phyloP scores from a whole-genome alignment of 2,888 invertebrate genomes.

The Perizoma flavofasciatum region DNA sequence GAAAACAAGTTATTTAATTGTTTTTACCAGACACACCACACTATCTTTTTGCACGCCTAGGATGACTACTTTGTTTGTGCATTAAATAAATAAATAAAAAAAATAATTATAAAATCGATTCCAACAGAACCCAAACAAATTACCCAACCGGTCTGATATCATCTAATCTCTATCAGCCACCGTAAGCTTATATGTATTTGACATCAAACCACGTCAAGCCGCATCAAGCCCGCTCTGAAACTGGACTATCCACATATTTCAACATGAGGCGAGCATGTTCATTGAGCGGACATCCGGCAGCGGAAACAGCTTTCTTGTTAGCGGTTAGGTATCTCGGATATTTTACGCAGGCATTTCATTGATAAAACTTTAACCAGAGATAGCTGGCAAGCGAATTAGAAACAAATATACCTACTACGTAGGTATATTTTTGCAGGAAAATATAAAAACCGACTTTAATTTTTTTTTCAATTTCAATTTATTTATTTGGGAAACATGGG shows the following conservation, averaged over 20 bases:
- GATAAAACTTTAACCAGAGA: too few relatives aligned
- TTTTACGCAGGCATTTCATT: background rate
- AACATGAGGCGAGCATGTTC: slow-evolving; percentile 11
- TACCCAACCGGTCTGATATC: slow-evolving; percentile 20
- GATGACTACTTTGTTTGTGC: too few relatives aligned
- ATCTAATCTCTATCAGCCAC: slow-evolving; percentile 33
- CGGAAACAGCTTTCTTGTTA: slow-evolving; percentile 17
- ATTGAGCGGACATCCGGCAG: slow-evolving; percentile 19
- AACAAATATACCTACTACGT: background rate
- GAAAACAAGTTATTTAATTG: too few relatives aligned
- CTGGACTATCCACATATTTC: slow-evolving; percentile 31
- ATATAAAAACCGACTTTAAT: too few relatives aligned
- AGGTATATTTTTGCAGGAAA: too few relatives aligned
- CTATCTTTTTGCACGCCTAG: too few relatives aligned
- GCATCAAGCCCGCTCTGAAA: slow-evolving; percentile 27
- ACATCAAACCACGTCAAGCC: slow-evolving; percentile 32
- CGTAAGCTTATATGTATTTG: slow-evolving; percentile 26
- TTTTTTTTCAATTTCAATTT: too few relatives aligned
- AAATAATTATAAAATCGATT: too few relatives aligned
- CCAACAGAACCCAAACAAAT: slow-evolving; percentile 4
- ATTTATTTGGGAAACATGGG: too few relatives aligned
- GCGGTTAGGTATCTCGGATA: background rate
- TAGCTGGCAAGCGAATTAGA: background rate
- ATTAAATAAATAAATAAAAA: too few relatives aligned
- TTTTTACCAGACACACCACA: too few relatives aligned